These are phyloP conservation scores for Chamaetylas fuelleborni DNA, from an alignment of 2,113 vertebrate genomes.

Conservation along the genomic window DNA sequence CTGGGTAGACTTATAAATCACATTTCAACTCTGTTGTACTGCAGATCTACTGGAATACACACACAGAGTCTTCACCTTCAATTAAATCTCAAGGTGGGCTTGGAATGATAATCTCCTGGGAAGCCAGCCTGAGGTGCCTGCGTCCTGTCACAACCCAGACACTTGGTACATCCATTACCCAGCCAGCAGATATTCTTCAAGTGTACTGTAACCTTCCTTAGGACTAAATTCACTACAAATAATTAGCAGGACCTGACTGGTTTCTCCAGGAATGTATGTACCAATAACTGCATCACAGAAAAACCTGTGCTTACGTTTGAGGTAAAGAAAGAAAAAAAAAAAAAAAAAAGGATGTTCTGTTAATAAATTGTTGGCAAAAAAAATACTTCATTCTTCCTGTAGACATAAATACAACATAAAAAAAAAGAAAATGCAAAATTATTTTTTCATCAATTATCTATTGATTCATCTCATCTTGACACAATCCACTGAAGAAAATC, in stretches of 20 bases:
- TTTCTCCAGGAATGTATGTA: not conserved
- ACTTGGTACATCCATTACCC: not conserved
- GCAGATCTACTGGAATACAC: not conserved
- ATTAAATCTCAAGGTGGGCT: slow-evolving; percentile 1
- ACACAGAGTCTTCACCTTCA: not conserved
- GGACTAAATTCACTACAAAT: not conserved
- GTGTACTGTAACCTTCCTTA: not conserved
- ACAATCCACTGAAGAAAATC: not conserved
- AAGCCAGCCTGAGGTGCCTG: not conserved
- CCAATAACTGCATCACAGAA: not conserved
- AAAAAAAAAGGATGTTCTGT: no score
- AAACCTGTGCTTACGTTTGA: not conserved
- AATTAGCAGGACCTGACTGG: not conserved
- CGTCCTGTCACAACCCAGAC: not conserved
- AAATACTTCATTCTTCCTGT: not conserved
- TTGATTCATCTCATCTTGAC: not conserved
- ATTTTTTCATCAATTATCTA: not conserved
- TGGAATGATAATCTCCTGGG: not conserved
- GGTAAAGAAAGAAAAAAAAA: not conserved
- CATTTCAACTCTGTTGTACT: not conserved
- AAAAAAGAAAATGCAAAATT: not conserved
- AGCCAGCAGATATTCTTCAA: not conserved
- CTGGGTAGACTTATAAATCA: slow-evolving; percentile 14
- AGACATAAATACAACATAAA: not conserved
- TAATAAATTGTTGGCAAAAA: not conserved